Base-by-base conservation (phyloP, 1,140 invertebrate genomes). In the Drosophila ficusphila region DNA sequence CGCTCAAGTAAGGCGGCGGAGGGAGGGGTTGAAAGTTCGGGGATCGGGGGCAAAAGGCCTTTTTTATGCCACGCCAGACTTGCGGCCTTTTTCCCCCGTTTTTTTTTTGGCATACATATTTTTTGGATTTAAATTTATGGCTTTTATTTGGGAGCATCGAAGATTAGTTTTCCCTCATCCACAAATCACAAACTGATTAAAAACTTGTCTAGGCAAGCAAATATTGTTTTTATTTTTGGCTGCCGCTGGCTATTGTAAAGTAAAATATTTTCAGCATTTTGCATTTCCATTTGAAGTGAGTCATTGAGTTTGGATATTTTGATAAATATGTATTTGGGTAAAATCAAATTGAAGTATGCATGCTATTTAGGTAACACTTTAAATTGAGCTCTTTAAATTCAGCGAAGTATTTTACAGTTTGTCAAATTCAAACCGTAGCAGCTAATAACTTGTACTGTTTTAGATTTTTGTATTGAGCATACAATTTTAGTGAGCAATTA, bases 131-230 rank as follows among this genome's bases (percentile, higher is more conserved):
- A 31, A 86, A 85, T 86, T 85, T 85, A 85, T 85, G 54, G 77
- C 60, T 64, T 76, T 76, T 81, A 76, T 81, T 79, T 67, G 48
- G 38, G 52, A 19, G 65, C 48, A 73, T 58, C 54, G 52, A 56
- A 72, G 76, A 85, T 86, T 76, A 86, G 71, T 86, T 86, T 86
- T 79, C 68, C 41, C 47, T 14, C 19, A 29, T 42, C 56, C 56
- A 54, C 42, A 49, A 73, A 78, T 78, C 76, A 64, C 38, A 85
- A 76, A 79, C 81, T 79, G 72, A 85, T 85, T 81, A 86, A 79
- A 85, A 71, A 64, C 41, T 44, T 44, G 39, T 27, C 27, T 18
- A 33, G 54, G 47, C 48, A 34, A 5, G 48, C 47, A 57, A 39
- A 61, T 61, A 60, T 60, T 44, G 11, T 23, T n/a, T 11, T 12